Base-by-base conservation (phyloP, 2,113 vertebrate species). In the Oryzias woworae region DNA sequence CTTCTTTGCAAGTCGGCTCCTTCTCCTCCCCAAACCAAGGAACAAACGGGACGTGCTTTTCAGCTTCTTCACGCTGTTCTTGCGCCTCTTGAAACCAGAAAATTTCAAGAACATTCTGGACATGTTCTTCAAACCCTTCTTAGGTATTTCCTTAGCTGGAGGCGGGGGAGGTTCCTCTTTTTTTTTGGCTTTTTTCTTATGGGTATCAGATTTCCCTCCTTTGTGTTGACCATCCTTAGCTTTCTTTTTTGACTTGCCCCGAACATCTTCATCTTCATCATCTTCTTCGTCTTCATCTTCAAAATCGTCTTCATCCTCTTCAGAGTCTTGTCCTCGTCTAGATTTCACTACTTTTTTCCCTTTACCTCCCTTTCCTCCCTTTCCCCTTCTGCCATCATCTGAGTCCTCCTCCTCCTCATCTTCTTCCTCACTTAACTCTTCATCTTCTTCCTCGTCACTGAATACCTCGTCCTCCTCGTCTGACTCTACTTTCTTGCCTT, bases 31-130 rank as follows among this genome's bases (percentile, higher is more conserved):
- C 62, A 98, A 91, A 1, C 96, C 93, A 77, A 96, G 92, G 70
- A 99, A 95, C 83, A 99, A 91, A 57, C 94, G 93, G 0, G 96
- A 99, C 0, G 95, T 93, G 51, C 92, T 95, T 48, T 96, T 96
- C 69, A 99, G 94, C 69, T 94, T 93, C 72, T 95, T 98, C 71
- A 94, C 95, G 58, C 94, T 95, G 54, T 73, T 92, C 53, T 90
- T 90, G 42, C 84, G 93, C 53, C 88, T 85, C 0, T 87, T 94
- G 60, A 95, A 75, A 24, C 95, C 93, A 16, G 93, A 92, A 85
- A 98, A 96, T 78, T 96, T 94, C 93, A 98, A 87, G 79, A 96
- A 96, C 69, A 98, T 93, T 55, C 78, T 92, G 0, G 96, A 98
- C 5, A 96, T 94, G 82, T 94, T 95, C 82, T 95, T 98, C 7